Evolutionary conservation across 2,113 vertebrate genomes (phyloP), one percentile per base, ranked within the genome.

Genomic region (Cyprinodon variegatus): DNA sequence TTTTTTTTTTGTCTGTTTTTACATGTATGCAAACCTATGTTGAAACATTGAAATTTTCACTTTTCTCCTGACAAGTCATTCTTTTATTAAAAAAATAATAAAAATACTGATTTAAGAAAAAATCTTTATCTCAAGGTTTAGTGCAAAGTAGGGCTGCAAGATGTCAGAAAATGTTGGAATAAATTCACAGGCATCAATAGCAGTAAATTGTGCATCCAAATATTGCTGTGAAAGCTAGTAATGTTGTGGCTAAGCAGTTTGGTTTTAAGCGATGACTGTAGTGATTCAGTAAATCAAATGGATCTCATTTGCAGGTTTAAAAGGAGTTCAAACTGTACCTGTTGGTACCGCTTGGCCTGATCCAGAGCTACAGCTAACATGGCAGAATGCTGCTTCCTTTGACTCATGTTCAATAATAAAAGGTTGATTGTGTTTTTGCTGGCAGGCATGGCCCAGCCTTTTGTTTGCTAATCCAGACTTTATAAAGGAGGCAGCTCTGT

Each of bases 401-500:
- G 39, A 40, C 29, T 29, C 41, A n/a, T 39, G 61, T 43, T 60
- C 39, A 41, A 66, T 22, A 46, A 20, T n/a, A 40, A 46, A 62
- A 57, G 61, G 63, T 10, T 74, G 74, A 37, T 64, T 13, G 67
- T 8, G 20, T 64, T 65, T 10, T 65, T 3, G 39, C 48, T 65
- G 15, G 59, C 4, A 4, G 67, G 40, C 71, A 22, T 22, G 4
- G 39, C 38, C 65, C 61, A 20, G 1, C 20, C 83, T 78, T 88
- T 90, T 92, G 85, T 91, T 78, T 57, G 12, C 2, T 89, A 86
- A 89, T 85, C 89, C 89, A 75, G 77, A 81, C 70, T 88, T 64
- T 89, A 88, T 89, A 84, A 64, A 90, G 40, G 29, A 70, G 64
- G 85, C 86, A 83, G 73, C 75, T 88, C 79, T 80, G 66, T 82